A percentile compares a stretch with the other conserved stretches of the same genome.
phyloP scores from a whole-genome alignment of 2,888 invertebrate species.

The Eurytoma adleriae region DNA sequence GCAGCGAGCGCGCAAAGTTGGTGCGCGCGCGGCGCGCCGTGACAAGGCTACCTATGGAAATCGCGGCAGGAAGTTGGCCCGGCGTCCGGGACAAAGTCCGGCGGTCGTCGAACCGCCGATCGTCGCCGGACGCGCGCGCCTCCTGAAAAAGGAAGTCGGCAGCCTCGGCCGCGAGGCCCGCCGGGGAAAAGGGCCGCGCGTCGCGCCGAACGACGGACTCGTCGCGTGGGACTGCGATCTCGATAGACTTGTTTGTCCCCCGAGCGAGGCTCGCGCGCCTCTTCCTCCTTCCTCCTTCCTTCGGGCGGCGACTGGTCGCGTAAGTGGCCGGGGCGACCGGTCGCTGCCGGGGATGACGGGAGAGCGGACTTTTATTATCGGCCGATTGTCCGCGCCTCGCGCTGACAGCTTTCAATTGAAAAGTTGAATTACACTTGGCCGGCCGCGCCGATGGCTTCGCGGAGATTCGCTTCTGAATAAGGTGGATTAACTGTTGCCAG shows the following conservation, averaged over 20 bases:
- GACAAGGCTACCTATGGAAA: background rate
- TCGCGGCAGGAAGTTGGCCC: constrained; percentile 14
- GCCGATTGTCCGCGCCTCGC: too few relatives aligned
- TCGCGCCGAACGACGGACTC: constrained; percentile 11
- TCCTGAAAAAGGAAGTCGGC: background rate
- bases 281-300: constrained; percentile 57
- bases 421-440: too few relatives aligned
- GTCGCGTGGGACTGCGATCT: constrained; percentile 65
- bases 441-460: too few relatives aligned
- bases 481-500: too few relatives aligned
- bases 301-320: background rate
- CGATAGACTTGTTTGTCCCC: constrained; percentile 69
- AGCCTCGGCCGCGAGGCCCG: background rate
- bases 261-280: constrained; percentile 42
- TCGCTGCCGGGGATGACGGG: constrained; percentile 9
- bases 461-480: too few relatives aligned
- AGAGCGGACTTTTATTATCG: too few relatives aligned
- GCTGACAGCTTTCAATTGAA: too few relatives aligned
- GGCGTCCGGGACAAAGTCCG: constrained; percentile 13
- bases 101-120: background rate
- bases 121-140: background rate
- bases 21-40: background rate
- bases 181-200: constrained; percentile 16
- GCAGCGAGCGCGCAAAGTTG: background rate
- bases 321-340: constrained; percentile 13